Evolutionary conservation across 2,797 vertebrate genomes (phyloP).

Genomic region (Diglossa cyanea): DNA sequence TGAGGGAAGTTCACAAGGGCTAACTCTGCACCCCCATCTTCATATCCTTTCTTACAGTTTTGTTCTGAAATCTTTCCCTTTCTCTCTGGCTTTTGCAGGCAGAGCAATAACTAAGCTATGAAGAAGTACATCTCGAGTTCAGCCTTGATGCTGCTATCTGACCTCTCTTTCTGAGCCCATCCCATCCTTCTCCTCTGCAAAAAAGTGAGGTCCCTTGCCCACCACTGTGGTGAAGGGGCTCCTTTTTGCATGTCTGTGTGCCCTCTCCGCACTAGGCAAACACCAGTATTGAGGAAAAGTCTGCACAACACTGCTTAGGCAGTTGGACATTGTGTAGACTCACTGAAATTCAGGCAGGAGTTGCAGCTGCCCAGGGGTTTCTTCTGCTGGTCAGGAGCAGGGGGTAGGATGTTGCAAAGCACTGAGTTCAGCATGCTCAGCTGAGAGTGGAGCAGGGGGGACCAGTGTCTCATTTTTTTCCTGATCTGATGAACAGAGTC

Average conservation of each 20-base stretch:
- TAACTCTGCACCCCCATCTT: background rate
- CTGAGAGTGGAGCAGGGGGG: background rate
- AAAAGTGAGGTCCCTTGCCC: background rate
- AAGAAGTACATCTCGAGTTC: background rate
- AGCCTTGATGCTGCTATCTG: background rate
- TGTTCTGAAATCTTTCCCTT: background rate
- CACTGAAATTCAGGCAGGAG: background rate
- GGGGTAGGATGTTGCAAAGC: background rate
- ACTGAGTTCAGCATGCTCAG: accelerated
- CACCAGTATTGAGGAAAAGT: background rate
- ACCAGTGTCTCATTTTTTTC: background rate
- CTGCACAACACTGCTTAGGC: accelerated
- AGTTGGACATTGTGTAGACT: background rate
- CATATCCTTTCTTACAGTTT: background rate
- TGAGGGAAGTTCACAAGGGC: background rate
- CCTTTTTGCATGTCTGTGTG: accelerated
- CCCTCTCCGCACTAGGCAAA: background rate
- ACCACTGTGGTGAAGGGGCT: background rate
- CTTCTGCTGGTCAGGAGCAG: accelerated
- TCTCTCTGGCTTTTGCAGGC: background rate
- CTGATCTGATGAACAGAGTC: background rate
- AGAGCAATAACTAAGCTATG: background rate
- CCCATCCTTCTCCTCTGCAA: accelerated
- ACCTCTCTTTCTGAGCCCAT: background rate
- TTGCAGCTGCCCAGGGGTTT: background rate